Conservation (phyloP, 2,797 vertebrate genomes). For the Poliocrania exsul region DNA sequence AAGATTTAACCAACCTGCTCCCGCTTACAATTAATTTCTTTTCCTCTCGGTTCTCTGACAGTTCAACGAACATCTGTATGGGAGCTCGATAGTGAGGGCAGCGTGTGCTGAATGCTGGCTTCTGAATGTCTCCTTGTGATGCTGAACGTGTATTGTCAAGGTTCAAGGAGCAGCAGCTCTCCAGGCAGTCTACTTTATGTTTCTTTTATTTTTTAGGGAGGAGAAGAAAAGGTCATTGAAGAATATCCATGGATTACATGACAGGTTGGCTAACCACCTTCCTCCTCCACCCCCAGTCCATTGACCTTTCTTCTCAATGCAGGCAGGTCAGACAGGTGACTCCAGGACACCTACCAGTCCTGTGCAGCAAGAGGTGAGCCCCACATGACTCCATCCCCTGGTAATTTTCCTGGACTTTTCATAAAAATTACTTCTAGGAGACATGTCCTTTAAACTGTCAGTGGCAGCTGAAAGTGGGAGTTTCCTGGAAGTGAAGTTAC, state of each 20-base stretch:
- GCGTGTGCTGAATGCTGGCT: background rate
- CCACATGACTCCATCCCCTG: rapidly evolving
- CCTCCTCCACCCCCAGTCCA: background rate
- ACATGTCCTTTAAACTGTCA: background rate
- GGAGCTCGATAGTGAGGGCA: background rate
- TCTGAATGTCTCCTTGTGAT: background rate
- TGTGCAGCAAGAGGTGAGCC: background rate
- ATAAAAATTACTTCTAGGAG: background rate
- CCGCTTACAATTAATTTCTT: conserved; percentile 34
- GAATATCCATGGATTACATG: background rate
- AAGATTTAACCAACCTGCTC: conserved; percentile 53
- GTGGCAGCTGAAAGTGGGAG: background rate
- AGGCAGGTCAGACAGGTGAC: background rate
- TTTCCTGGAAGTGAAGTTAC: background rate
- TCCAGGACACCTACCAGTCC: rapidly evolving
- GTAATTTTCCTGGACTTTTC: background rate
- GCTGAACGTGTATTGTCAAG: background rate
- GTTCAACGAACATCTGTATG: conserved; percentile 4
- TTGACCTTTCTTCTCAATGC: background rate
- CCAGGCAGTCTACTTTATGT: background rate
- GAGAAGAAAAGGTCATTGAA: conserved; percentile 21
- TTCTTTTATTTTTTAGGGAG: background rate
- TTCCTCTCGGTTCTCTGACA: background rate
- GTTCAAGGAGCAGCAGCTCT: conserved; percentile 20
- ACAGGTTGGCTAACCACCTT: background rate